Percentiles rank a stretch among this genome's conserved stretches.
These are phyloP conservation scores for Pteromalus puparum DNA, from an alignment of 1,140 invertebrate species.

Conservation along the genomic window DNA sequence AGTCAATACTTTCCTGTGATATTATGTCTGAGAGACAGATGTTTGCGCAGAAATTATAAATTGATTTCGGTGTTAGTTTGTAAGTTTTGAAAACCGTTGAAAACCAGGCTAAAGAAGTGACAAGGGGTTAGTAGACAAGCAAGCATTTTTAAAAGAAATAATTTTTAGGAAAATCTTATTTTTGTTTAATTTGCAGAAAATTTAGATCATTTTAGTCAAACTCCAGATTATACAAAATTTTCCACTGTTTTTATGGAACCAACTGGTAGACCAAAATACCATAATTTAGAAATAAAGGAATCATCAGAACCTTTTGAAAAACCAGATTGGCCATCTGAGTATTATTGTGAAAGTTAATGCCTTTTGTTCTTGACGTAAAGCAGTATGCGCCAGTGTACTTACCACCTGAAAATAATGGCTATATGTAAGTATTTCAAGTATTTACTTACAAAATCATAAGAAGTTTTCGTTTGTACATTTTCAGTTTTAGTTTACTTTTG, in stretches of 20 bases:
- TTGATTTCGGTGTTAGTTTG: slow-evolving; percentile 73
- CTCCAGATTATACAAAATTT: slow-evolving; percentile 50
- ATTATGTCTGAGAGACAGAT: slow-evolving; percentile 66
- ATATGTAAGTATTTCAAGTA: slow-evolving; percentile 77
- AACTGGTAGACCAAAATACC: slow-evolving; percentile 59
- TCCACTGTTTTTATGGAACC: slow-evolving; percentile 61
- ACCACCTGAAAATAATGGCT: slow-evolving; percentile 85
- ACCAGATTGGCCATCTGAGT: slow-evolving; percentile 60
- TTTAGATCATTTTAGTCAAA: not conserved
- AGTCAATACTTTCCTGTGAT: slow-evolving; percentile 75
- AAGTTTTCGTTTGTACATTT: not conserved
- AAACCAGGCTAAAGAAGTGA: slow-evolving; percentile 77
- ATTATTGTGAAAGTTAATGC: slow-evolving; percentile 58
- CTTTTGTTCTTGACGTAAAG: slow-evolving; percentile 54
- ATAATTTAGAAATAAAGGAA: slow-evolving; percentile 59
- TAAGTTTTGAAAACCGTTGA: slow-evolving; percentile 80
- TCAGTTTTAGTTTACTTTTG: slow-evolving; percentile 63
- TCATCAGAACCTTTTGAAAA: slow-evolving; percentile 59
- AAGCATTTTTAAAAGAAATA: not conserved
- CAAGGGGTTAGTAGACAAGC: slow-evolving; percentile 55
- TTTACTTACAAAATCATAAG: not conserved
- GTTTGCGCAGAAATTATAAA: slow-evolving; percentile 69
- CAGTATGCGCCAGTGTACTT: slow-evolving; percentile 78
- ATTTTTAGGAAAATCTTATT: not conserved
- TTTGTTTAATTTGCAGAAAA: slow-evolving; percentile 29